phyloP scores from a whole-genome alignment of 2,113 vertebrate genomes.

The Datnioides undecimradiatus region DNA sequence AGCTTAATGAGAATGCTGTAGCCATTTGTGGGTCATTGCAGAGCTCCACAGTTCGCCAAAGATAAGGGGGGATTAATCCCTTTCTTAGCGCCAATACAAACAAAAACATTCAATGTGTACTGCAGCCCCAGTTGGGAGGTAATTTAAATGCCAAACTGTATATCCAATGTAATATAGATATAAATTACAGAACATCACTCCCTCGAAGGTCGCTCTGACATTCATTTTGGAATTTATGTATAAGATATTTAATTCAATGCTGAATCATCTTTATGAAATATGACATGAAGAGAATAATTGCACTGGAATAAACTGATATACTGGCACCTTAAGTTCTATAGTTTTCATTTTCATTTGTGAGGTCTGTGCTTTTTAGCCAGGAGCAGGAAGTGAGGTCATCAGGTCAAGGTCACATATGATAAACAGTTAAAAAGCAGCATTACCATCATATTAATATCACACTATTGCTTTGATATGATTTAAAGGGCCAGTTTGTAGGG shows the following conservation, averaged over 20 bases:
- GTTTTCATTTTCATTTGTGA: background rate
- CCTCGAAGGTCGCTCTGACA: background rate
- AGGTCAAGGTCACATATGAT: no score
- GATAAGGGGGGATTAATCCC: background rate
- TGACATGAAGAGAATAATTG: background rate
- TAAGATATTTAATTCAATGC: background rate
- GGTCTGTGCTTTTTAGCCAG: background rate
- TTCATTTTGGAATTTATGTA: background rate
- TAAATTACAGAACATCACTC: background rate
- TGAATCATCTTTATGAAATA: background rate
- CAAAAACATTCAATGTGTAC: background rate
- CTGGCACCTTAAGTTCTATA: background rate
- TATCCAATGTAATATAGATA: background rate
- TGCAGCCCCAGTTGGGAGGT: background rate
- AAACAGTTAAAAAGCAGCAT: background rate
- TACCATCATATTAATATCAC: background rate
- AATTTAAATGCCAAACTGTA: conserved; percentile 1
- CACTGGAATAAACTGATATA: conserved; percentile 2
- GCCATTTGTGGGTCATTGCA: background rate
- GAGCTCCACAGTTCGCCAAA: background rate
- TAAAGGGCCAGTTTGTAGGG: no score
- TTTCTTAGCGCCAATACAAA: background rate
- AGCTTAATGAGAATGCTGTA: background rate
- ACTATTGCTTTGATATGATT: background rate
- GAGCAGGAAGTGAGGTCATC: background rate